Percentiles rank a stretch among this genome's conserved stretches.
phyloP scores from a whole-genome alignment of 2,113 vertebrate genomes.

The Scomber colias region DNA sequence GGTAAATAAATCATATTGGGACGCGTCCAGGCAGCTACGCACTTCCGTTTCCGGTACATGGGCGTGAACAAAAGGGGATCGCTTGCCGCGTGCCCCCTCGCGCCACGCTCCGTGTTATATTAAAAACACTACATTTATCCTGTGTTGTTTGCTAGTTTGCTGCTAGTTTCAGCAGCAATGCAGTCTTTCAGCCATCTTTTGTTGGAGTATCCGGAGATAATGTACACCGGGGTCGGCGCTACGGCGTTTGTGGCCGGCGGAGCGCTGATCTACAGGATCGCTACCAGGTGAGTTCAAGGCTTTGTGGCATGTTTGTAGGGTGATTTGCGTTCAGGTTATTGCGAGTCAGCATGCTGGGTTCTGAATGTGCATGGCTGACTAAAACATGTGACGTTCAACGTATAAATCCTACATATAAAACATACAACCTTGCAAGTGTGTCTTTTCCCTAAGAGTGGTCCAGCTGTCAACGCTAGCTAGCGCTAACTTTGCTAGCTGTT shows the following conservation, averaged over 20 bases:
- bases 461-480: not conserved
- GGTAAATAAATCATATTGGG: not conserved
- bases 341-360: rapidly evolving
- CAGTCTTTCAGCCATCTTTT: constrained; percentile 84
- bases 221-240: constrained; percentile 89
- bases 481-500: constrained; percentile 37
- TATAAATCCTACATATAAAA: no score
- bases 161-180: constrained; percentile 72
- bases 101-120: not conserved
- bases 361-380: not conserved
- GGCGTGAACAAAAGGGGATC: constrained; percentile 55
- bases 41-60: constrained; percentile 68
- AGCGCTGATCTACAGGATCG: constrained; percentile 88
- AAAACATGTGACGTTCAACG: no score
- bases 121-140: not conserved
- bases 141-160: not conserved
- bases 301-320: constrained; percentile 5
- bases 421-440: not conserved
- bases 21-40: constrained; percentile 23
- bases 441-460: not conserved
- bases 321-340: not conserved
- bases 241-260: constrained; percentile 89
- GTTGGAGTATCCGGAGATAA: constrained; percentile 80
- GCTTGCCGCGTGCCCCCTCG: constrained; percentile 58
- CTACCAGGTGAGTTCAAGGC: constrained; percentile 84